Conservation (phyloP, 2,888 invertebrate species). For the Calliopum simillimum region DNA sequence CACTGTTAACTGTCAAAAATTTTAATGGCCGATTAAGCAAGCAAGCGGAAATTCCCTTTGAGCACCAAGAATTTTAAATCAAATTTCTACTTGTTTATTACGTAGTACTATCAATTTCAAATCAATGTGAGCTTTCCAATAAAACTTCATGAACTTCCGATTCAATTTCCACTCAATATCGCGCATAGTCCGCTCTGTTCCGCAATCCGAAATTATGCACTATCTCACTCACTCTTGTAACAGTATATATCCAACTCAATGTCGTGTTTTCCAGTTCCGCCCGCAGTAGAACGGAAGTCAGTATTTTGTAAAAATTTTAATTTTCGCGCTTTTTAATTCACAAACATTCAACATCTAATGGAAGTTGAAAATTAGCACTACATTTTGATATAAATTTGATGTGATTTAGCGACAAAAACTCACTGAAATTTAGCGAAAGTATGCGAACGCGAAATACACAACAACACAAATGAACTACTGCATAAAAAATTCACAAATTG, state of each 20-base stretch:
- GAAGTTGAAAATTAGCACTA: slow-evolving; percentile 8
- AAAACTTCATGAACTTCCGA: slow-evolving; percentile 19
- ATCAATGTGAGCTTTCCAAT: not conserved
- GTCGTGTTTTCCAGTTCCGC: slow-evolving; percentile 52
- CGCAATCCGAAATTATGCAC: not conserved
- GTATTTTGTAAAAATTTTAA: slow-evolving; percentile 50
- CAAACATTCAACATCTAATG: slow-evolving; percentile 4
- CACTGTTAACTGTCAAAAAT: slow-evolving; percentile 19
- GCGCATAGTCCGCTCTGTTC: slow-evolving; percentile 25
- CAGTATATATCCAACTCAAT: slow-evolving; percentile 45
- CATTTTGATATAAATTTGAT: slow-evolving; percentile 23
- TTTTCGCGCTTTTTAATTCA: slow-evolving; percentile 35
- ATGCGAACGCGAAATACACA: not conserved
- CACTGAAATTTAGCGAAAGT: slow-evolving; percentile 27
- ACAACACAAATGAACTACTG: slow-evolving; percentile 10
- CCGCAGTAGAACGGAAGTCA: slow-evolving; percentile 52
- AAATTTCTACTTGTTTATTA: not conserved
- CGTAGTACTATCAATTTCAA: not conserved
- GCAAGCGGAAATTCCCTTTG: slow-evolving; percentile 43
- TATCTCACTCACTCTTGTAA: slow-evolving; percentile 39
- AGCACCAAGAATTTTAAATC: not conserved
- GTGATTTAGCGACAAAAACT: slow-evolving; percentile 2
- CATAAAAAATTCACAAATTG: slow-evolving; percentile 47
- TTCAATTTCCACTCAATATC: slow-evolving; percentile 11
- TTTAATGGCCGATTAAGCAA: slow-evolving; percentile 19